phyloP scores from a whole-genome alignment of 2,888 invertebrate genomes.

The Ceramica pisi region DNA sequence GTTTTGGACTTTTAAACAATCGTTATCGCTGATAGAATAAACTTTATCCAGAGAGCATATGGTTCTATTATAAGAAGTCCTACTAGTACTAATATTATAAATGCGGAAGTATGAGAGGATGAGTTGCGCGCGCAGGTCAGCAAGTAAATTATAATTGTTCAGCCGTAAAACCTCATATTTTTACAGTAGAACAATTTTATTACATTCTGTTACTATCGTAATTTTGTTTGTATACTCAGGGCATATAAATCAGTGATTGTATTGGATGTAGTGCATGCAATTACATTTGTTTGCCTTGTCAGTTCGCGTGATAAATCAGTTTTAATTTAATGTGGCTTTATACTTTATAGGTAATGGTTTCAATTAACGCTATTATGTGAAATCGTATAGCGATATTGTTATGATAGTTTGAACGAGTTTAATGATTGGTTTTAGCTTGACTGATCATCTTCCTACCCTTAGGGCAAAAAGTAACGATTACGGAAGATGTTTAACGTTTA shows the following conservation, averaged over 20 bases:
- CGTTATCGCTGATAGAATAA: no score
- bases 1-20: no score
- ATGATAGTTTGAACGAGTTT: no score
- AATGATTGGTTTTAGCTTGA: no score
- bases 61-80: no score
- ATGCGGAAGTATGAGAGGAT: no score
- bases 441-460: no score
- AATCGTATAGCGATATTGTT: background rate
- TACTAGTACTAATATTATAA: no score
- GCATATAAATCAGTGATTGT: slow-evolving; percentile 51
- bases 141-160: background rate
- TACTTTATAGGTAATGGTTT: slow-evolving; percentile 7
- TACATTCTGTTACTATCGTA: slow-evolving; percentile 13
- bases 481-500: no score
- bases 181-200: background rate
- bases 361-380: background rate
- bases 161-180: background rate
- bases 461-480: no score
- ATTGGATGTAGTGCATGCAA: slow-evolving; percentile 26
- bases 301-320: slow-evolving; percentile 48
- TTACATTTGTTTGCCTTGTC: slow-evolving; percentile 40
- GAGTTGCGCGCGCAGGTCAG: no score
- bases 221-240: slow-evolving; percentile 27
- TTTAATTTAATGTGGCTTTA: slow-evolving; percentile 41
- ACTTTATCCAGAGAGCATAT: no score